Base-by-base conservation (phyloP, 1,140 invertebrate species). In the Thalassaphorura encarpata region DNA sequence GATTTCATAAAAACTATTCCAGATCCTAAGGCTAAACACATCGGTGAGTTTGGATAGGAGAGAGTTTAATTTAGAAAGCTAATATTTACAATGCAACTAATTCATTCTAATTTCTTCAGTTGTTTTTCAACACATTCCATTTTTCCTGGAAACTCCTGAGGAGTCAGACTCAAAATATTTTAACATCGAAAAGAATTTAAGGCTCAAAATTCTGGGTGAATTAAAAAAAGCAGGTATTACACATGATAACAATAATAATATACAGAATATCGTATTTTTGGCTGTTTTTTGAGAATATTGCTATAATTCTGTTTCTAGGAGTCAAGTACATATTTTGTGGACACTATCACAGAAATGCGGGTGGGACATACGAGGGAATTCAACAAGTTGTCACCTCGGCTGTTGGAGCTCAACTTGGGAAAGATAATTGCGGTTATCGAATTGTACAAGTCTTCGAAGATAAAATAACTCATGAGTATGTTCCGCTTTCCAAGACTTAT, bases 51-150 rank as follows among this genome's bases (percentile, higher is more conserved):
- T 23, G 11, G 13, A 13, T 50, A 47, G 27, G 19, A 43, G 21
- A 23, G n/a, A n/a, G n/a, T n/a, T n/a, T n/a, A n/a, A n/a, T n/a
- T n/a, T n/a, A n/a, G n/a, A n/a, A n/a, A n/a, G n/a, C n/a, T n/a
- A n/a, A n/a, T n/a, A n/a, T n/a, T n/a, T n/a, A n/a, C n/a, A n/a
- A n/a, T n/a, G n/a, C n/a, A n/a, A n/a, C n/a, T n/a, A n/a, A n/a
- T n/a, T n/a, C n/a, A n/a, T n/a, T n/a, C n/a, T n/a, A n/a, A n/a
- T n/a, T n/a, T 71, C 74, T 62, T 61, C 70, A 36, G 68, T 79
- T 33, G 58, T 78, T 5, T 78, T 79, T 58, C 76, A 80, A 63
- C 78, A 80, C 64, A 76, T 80, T 53, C 75, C 78, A 8, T 75
- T 70, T 67, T 79, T 80, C 67, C 8, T 78, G 1, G 43, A 66